Conservation (phyloP, 1,140 invertebrate genomes). For the Babylonia areolata region DNA sequence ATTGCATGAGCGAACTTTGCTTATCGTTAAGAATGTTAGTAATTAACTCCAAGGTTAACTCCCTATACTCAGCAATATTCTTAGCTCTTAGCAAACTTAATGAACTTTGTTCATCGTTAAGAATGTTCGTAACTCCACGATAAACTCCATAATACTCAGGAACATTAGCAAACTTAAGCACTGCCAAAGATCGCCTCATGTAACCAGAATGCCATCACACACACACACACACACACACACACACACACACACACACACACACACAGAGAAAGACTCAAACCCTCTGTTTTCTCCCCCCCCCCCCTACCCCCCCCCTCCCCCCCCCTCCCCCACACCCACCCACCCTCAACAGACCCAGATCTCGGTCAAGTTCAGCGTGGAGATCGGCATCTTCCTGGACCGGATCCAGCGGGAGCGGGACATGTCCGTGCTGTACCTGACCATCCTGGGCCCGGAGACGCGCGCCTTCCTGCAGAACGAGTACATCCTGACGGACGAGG, state of each 20-base stretch:
- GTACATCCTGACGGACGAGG: conserved; percentile 60
- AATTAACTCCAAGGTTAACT: too few relatives aligned
- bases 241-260: not conserved
- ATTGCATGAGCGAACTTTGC: too few relatives aligned
- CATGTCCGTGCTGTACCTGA: conserved; percentile 65
- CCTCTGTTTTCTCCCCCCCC: not conserved
- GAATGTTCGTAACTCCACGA: too few relatives aligned
- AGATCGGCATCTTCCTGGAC: conserved; percentile 62
- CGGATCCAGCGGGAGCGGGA: conserved; percentile 62
- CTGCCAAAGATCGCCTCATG: too few relatives aligned
- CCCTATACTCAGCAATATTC: too few relatives aligned
- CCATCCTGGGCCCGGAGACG: conserved; percentile 64
- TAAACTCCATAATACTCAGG: too few relatives aligned
- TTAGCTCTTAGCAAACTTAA: too few relatives aligned
- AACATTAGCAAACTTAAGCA: too few relatives aligned
- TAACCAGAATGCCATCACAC: too few relatives aligned
- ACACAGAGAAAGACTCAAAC: not conserved
- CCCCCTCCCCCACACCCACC: not conserved
- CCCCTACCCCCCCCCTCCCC: not conserved
- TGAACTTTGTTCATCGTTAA: too few relatives aligned
- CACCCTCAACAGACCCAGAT: conserved; percentile 17
- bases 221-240: not conserved
- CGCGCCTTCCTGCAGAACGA: conserved; percentile 61
- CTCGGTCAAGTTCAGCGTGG: conserved; percentile 49
- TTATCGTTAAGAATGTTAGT: too few relatives aligned